These are phyloP conservation scores for Pseudorasbora parva DNA, from an alignment of 2,113 vertebrate species.

Conservation along the genomic window DNA sequence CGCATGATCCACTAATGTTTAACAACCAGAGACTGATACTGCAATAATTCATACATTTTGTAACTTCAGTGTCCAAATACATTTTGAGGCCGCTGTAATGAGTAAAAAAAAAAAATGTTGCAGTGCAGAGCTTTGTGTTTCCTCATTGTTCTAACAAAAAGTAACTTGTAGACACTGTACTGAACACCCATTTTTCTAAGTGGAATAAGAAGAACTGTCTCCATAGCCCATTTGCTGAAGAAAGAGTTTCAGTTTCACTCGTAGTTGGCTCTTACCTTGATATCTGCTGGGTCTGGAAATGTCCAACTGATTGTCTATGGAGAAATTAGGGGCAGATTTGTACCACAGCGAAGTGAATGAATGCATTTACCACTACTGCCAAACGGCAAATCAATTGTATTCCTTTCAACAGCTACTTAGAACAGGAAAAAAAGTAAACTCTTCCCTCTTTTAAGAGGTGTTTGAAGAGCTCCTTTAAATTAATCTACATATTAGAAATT, in stretches of 20 bases:
- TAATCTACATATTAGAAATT: slow-evolving; percentile 22
- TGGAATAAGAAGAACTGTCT: slow-evolving; percentile 38
- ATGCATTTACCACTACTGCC: slow-evolving; percentile 55
- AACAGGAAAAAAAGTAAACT: slow-evolving; percentile 4
- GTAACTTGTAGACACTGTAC: neutral
- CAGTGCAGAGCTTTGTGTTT: neutral
- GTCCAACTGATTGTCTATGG: slow-evolving; percentile 71
- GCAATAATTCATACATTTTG: neutral
- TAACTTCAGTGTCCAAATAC: neutral
- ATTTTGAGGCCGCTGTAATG: neutral
- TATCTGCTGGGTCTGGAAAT: slow-evolving; percentile 69
- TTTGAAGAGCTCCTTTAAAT: slow-evolving; percentile 16
- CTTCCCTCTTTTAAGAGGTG: neutral
- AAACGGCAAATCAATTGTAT: slow-evolving; percentile 43
- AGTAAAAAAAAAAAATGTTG: neutral
- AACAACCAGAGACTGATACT: neutral
- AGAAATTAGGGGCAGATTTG: slow-evolving; percentile 68
- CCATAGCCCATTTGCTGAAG: slow-evolving; percentile 13
- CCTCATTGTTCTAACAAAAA: slow-evolving; percentile 5
- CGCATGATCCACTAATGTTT: neutral
- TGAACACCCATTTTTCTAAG: slow-evolving; percentile 37
- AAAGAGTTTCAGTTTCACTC: slow-evolving; percentile 46
- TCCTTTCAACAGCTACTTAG: slow-evolving; percentile 35
- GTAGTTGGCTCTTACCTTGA: slow-evolving; percentile 63
- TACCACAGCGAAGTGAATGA: slow-evolving; percentile 60